Conservation (phyloP, 2,113 vertebrate genomes). For the Melanocharis versteri region DNA sequence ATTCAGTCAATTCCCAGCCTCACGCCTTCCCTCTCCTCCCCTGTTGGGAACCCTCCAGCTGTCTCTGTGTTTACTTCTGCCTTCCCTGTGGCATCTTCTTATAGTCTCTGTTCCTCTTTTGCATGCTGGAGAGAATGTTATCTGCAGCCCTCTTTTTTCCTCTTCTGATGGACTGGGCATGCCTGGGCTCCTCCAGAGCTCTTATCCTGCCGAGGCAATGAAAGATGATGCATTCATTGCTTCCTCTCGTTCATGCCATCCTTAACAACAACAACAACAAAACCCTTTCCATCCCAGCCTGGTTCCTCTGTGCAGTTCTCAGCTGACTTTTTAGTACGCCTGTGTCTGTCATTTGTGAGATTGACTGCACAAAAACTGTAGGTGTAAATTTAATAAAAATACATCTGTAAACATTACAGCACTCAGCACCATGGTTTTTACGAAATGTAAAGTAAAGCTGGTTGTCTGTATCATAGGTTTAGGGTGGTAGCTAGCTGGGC, state of each 20-base stretch:
- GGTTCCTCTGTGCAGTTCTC: background rate
- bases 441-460: background rate
- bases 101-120: background rate
- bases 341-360: background rate
- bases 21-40: background rate
- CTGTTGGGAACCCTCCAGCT: background rate
- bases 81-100: background rate
- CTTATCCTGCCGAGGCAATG: background rate
- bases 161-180: background rate
- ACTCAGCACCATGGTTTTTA: background rate
- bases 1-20: background rate
- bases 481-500: background rate
- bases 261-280: background rate
- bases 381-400: background rate
- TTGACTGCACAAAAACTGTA: background rate
- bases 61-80: background rate
- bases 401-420: background rate
- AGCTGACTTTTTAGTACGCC: background rate
- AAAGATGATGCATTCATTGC: background rate
- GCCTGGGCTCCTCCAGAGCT: background rate
- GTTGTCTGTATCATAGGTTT: background rate
- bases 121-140: background rate
- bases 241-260: background rate
- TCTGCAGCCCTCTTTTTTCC: background rate
- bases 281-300: background rate